Base-by-base conservation (phyloP, 2,888 invertebrate genomes). In the Melangyna quadrimaculata region DNA sequence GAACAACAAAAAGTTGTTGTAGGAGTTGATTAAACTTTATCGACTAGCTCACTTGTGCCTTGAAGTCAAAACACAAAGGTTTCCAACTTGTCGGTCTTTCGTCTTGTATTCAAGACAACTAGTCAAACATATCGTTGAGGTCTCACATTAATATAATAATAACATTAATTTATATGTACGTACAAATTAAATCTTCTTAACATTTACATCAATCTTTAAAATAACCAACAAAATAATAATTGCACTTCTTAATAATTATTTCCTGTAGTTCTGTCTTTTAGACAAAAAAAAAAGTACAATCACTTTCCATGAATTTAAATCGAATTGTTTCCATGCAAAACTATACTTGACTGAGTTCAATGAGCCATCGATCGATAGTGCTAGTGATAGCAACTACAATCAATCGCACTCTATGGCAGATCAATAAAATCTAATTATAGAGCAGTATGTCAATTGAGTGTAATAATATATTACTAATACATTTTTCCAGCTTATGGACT, bases 381-480 rank as follows among this genome's bases (percentile, higher is more conserved):
- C 1, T 19, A 57, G 29, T 40, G 73, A 74, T 74, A 74, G 53
- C 19, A 48, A 53, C 63, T 55, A 29, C n/a, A n/a, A n/a, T 74
- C 17, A 35, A n/a, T 70, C 40, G 53, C 22, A 51, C n/a, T 14
- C 12, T 19, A 6, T 19, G 27, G 27, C n/a, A 9, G 63, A 53
- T 53, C 53, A 40, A 29, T 53, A 43, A 75, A 72, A 53, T 78
- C 78, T 78, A 78, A 78, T 55, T 73, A 73, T 73, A 78, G 61
- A 78, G 5, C 17, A 35, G 24, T 71, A 19, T 67, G 45, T 82
- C 63, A 78, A 73, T 74, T 19, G 32, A 67, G 70, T 65, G 53
- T 43, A 55, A 81, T 40, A 78, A 81, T 67, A 81, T 67, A 48
- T 65, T 70, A 35, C 61, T 69, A 73, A 82, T 82, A 69, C 63